Conservation (phyloP, 2,113 vertebrate species). For the Numida meleagris region DNA sequence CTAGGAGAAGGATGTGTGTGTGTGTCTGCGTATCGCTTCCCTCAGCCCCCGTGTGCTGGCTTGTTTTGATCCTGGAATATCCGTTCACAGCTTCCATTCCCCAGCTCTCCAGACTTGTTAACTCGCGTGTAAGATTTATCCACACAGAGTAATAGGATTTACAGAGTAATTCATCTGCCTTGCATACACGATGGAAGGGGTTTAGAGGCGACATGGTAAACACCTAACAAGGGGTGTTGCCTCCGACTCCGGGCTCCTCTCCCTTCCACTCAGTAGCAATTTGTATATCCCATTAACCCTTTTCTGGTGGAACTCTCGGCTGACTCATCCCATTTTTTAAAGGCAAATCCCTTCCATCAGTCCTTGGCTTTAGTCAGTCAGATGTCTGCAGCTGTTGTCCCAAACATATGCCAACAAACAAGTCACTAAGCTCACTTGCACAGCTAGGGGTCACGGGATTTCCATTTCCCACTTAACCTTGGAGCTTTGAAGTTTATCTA, state of each 20-base stretch:
- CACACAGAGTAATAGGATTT: slow-evolving; percentile 81
- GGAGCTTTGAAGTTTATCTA: slow-evolving; percentile 67
- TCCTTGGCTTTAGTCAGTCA: slow-evolving; percentile 47
- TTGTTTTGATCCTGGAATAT: slow-evolving; percentile 75
- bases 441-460: slow-evolving; percentile 66
- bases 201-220: slow-evolving; percentile 72
- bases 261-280: slow-evolving; percentile 14
- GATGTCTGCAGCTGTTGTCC: no score
- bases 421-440: slow-evolving; percentile 64
- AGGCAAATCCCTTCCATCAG: slow-evolving; percentile 12
- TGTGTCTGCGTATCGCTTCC: neutral
- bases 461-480: slow-evolving; percentile 72
- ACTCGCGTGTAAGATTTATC: slow-evolving; percentile 78
- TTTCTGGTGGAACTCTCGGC: neutral
- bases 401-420: no score
- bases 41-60: slow-evolving; percentile 54
- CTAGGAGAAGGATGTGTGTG: neutral
- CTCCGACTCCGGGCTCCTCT: slow-evolving; percentile 21
- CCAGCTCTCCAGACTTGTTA: slow-evolving; percentile 74
- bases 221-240: slow-evolving; percentile 67
- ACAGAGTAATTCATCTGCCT: slow-evolving; percentile 79
- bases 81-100: slow-evolving; percentile 70
- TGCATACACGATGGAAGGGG: slow-evolving; percentile 62
- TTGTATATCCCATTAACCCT: slow-evolving; percentile 70
- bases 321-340: slow-evolving; percentile 8